Evolutionary conservation across 2,888 invertebrate species (phyloP).

Genomic region (Troides oblongomaculatus): DNA sequence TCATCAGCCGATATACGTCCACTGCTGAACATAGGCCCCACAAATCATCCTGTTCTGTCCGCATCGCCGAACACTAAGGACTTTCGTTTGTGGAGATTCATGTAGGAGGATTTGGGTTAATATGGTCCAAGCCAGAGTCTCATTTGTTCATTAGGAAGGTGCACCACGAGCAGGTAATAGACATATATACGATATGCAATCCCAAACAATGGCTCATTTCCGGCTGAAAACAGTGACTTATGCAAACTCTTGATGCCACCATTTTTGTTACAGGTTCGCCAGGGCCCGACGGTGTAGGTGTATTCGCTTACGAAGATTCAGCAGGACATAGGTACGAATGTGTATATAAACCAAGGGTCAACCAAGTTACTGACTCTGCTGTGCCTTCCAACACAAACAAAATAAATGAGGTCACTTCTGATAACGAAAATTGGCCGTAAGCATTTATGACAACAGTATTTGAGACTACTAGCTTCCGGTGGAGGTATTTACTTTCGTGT

Average conservation of each 20-base stretch:
- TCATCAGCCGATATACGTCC: no score
- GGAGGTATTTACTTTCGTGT: conserved; percentile 31
- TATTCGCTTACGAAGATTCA: conserved; percentile 62
- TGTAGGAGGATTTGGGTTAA: no score
- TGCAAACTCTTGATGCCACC: no score
- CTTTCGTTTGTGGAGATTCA: not conserved
- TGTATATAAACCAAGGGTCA: conserved; percentile 58
- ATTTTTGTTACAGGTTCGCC: conserved; percentile 36
- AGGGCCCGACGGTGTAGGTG: conserved; percentile 51
- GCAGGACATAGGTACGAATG: conserved; percentile 70
- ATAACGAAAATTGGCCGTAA: conserved; percentile 25
- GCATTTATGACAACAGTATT: conserved; percentile 33
- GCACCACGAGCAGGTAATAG: not conserved
- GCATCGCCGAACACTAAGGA: no score
- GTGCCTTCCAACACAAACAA: conserved; percentile 8
- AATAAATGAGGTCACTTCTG: conserved; percentile 16
- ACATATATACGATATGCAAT: not conserved
- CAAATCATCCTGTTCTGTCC: no score
- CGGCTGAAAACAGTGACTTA: no score
- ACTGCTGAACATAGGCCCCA: no score
- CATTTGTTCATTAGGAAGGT: no score
- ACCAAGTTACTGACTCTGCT: conserved; percentile 38
- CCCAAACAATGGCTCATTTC: no score
- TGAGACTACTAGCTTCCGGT: conserved; percentile 32
- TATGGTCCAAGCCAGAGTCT: no score